phyloP scores from a whole-genome alignment of 53 echinoderm and acorn worm genomes.

The Echinometra lucunter region DNA sequence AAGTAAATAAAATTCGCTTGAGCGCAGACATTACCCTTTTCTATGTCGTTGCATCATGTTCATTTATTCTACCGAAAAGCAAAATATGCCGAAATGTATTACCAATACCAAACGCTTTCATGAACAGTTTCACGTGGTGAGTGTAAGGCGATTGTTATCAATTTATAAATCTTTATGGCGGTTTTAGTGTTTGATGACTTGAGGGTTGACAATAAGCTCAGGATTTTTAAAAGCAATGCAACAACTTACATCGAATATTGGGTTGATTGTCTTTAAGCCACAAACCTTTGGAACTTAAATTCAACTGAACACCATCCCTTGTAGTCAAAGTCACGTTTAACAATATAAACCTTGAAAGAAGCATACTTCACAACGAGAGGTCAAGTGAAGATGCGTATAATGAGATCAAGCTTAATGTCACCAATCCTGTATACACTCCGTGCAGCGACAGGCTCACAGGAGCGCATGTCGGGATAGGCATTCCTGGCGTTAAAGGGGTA shows the following conservation, averaged over 20 bases:
- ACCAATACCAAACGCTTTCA: too few species aligned
- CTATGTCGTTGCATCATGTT: too few species aligned
- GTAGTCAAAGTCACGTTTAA: background rate
- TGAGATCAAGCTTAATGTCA: slow-evolving; percentile 46
- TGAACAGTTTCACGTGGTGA: too few species aligned
- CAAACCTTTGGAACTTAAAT: background rate
- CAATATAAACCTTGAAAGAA: background rate
- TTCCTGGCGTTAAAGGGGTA: slow-evolving; percentile 11
- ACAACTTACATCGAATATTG: background rate
- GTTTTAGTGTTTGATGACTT: background rate
- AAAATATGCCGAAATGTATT: too few species aligned
- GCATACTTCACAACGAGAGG: slow-evolving; percentile 32
- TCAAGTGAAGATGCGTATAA: slow-evolving; percentile 39
- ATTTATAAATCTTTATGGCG: too few species aligned
- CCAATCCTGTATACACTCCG: background rate
- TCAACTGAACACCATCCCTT: background rate
- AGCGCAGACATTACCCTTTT: background rate
- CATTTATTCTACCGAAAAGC: too few species aligned
- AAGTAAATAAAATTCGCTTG: background rate
- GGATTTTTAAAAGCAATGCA: background rate
- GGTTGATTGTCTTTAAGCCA: background rate
- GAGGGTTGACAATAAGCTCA: background rate
- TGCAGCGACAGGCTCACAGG: background rate
- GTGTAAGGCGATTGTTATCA: too few species aligned
- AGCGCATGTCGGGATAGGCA: background rate